Evolutionary conservation across 2,113 vertebrate genomes (phyloP).

Genomic region (Phoenicopterus ruber): DNA sequence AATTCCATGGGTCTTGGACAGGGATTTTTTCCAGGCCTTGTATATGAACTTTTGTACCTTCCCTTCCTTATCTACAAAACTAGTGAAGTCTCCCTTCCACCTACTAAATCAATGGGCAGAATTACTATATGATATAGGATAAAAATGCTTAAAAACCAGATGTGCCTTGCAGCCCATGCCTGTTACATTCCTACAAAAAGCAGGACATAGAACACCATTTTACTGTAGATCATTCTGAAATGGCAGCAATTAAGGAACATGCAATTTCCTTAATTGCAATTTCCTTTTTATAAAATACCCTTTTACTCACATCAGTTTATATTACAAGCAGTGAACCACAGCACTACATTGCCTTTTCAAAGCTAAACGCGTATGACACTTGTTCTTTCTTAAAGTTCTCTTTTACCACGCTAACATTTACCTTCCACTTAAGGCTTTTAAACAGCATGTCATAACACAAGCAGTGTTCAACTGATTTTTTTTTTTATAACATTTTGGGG

Average conservation of each 20-base stretch:
- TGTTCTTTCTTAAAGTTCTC: background rate
- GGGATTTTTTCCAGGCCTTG: background rate
- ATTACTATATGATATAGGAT: background rate
- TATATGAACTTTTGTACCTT: background rate
- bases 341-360: background rate
- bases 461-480: background rate
- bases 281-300: background rate
- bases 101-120: background rate
- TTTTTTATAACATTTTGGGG: background rate
- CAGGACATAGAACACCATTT: background rate
- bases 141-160: background rate
- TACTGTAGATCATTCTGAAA: background rate
- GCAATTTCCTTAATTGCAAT: background rate
- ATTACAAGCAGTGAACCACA: background rate
- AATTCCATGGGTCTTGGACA: background rate
- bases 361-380: background rate
- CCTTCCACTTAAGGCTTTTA: background rate
- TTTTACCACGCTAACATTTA: background rate
- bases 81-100: background rate
- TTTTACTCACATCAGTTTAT: background rate
- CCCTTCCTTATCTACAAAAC: background rate
- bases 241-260: background rate
- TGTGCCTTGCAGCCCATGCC: background rate
- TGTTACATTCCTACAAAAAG: background rate
- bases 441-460: background rate